A percentile compares a stretch with the other conserved stretches of the same genome.
Conservation (phyloP, 2,888 invertebrate species). For the Apodemia duryi region DNA sequence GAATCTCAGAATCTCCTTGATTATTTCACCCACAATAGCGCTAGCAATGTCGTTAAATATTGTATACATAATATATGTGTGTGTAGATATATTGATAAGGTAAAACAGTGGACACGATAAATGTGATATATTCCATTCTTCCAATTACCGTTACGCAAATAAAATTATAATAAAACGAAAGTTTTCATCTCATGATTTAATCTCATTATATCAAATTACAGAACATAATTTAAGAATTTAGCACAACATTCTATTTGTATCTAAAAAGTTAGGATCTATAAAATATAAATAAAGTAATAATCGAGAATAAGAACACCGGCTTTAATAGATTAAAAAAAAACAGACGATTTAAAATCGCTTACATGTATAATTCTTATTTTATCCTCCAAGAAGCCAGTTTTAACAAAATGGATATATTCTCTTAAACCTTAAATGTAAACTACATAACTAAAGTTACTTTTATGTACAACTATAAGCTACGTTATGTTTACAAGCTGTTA, state of each 20-base stretch:
- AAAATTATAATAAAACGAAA: conserved; percentile 22
- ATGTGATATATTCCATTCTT: too few species aligned
- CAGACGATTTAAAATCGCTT: conserved; percentile 43
- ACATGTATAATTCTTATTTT: conserved; percentile 36
- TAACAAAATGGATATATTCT: conserved; percentile 56
- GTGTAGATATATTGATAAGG: too few species aligned
- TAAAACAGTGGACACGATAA: too few species aligned
- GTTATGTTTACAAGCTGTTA: conserved; percentile 50
- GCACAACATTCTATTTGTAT: conserved; percentile 54
- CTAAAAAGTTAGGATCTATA: conserved; percentile 60
- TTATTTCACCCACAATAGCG: too few species aligned
- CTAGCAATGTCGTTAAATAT: too few species aligned
- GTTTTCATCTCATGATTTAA: conserved; percentile 57
- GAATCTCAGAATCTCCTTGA: too few species aligned
- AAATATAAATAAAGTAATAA: conserved; percentile 67
- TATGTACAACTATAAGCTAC: conserved; percentile 61
- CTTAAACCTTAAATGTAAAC: conserved; percentile 43
- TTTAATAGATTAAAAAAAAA: conserved; percentile 45
- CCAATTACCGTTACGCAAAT: too few species aligned
- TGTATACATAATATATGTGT: too few species aligned
- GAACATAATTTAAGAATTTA: conserved; percentile 64
- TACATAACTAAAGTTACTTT: conserved; percentile 36
- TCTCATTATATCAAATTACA: conserved; percentile 73
- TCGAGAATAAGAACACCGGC: conserved; percentile 29
- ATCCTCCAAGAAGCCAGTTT: conserved; percentile 45